Percentiles rank a stretch among this genome's conserved stretches.
phyloP scores from a whole-genome alignment of 2,113 vertebrate genomes.

The Lutjanus erythropterus region DNA sequence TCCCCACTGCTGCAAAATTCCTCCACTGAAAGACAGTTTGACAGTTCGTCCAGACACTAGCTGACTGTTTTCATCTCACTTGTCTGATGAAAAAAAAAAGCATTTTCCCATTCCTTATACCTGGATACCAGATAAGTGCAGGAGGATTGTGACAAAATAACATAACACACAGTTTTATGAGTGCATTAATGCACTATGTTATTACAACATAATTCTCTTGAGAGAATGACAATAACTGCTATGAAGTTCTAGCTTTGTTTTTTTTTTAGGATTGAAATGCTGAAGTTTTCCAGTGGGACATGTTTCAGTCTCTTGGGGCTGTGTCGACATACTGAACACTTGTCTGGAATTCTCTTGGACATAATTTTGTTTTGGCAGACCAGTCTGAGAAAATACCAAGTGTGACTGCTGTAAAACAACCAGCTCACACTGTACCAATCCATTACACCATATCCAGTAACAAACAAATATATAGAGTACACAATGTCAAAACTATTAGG shows the following conservation, averaged over 20 bases:
- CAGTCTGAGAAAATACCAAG: slow-evolving; percentile 41
- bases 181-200: background rate
- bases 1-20: background rate
- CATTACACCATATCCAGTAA: background rate
- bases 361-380: background rate
- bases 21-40: background rate
- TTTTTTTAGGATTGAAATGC: no score
- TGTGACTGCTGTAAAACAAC: background rate
- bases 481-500: background rate
- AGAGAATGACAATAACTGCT: background rate
- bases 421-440: background rate
- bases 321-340: background rate
- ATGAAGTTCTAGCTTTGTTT: background rate
- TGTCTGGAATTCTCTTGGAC: background rate
- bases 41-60: background rate
- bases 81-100: background rate
- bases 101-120: background rate
- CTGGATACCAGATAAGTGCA: background rate
- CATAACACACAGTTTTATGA: background rate
- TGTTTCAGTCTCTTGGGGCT: background rate
- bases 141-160: background rate
- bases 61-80: background rate
- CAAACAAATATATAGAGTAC: background rate
- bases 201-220: background rate
- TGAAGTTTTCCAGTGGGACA: slow-evolving; percentile 1